phyloP scores from a whole-genome alignment of 2,888 invertebrate genomes.

The Pseudococcus jackbeardsleyi region DNA sequence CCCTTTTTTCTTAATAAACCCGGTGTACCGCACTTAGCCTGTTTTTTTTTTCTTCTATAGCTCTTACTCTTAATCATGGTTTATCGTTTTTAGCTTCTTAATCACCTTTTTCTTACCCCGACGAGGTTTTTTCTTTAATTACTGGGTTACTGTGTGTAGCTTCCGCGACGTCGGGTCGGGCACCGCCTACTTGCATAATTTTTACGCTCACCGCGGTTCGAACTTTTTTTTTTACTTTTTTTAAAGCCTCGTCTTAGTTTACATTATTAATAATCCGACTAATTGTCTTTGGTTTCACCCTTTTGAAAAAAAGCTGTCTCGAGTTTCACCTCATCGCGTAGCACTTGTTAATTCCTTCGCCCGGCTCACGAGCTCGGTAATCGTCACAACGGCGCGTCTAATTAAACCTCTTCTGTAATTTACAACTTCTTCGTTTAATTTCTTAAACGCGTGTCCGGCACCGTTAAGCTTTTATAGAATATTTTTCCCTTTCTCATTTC shows the following conservation, averaged over 20 bases:
- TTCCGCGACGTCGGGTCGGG: slow-evolving; percentile 7
- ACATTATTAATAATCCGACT: slow-evolving; percentile 62
- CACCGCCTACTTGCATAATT: not conserved
- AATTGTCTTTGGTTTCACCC: slow-evolving; percentile 59
- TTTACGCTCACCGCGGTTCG: not conserved
- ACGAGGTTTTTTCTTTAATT: slow-evolving; percentile 38
- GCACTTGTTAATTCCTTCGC: not conserved
- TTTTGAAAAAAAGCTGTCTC: slow-evolving; percentile 27
- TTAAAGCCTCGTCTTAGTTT: slow-evolving; percentile 19
- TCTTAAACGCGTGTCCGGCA: slow-evolving; percentile 19
- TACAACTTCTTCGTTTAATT: not conserved
- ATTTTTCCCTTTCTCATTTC: not conserved
- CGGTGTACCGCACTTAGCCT: not conserved
- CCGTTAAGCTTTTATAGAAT: not conserved
- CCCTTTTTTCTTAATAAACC: slow-evolving; percentile 35
- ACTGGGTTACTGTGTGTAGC: slow-evolving; percentile 37
- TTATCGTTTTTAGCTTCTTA: slow-evolving; percentile 47
- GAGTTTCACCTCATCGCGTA: not conserved
- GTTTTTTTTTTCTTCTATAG: not conserved
- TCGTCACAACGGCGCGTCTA: not conserved
- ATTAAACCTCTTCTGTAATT: slow-evolving; percentile 8
- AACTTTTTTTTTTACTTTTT: not conserved
- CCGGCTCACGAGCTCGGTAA: not conserved
- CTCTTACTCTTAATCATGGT: slow-evolving; percentile 34
- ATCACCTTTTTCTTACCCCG: slow-evolving; percentile 34